Base-by-base conservation (phyloP, 2,888 invertebrate species). In the Uloborus plumipes region DNA sequence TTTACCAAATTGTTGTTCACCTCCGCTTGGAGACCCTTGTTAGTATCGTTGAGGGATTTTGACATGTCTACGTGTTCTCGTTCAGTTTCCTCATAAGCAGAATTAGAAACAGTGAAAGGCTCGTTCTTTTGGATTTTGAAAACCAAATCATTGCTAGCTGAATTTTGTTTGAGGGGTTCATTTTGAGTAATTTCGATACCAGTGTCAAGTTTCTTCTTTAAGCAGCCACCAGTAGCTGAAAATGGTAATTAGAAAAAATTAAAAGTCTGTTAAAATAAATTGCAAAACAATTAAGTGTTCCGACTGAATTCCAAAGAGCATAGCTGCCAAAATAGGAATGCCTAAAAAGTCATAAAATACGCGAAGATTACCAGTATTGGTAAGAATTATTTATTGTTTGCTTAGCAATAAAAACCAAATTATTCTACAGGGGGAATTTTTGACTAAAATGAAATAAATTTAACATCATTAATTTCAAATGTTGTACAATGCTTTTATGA, bases 21-120 rank as follows among this genome's bases (percentile, higher is more conserved):
- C 70, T 81, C 80, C 22, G 26, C 49, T 58, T 74, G 53, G 14
- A 70, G 75, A 55, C 74, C 74, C 73, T 55, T 69, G n/a, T 78
- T 78, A 53, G n/a, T 55, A 74, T 81, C 74, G 74, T 74, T 81
- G 80, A 81, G 80, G 80, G 80, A 81, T 81, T 81, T 81, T 75
- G 80, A 58, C 58, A 51, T 64, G 55, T 62, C 80, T 81, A 81
- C 18, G 80, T 74, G 74, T 81, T 81, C 74, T 81, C 80, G 69
- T 64, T 81, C 74, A 74, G 18, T 75, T 81, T 81, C 69, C 70
- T 81, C 80, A 65, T 55, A 61, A 80, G 73, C 64, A 78, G 77
- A 26, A 74, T 61, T 51, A 73, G 79, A 51, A 65, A 81, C 20
- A 55, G 70, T 65, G 74, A 65, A 81, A 70, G 80, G 70, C 26